Conservation (phyloP, 2,888 invertebrate species). For the Meloe dianella region DNA sequence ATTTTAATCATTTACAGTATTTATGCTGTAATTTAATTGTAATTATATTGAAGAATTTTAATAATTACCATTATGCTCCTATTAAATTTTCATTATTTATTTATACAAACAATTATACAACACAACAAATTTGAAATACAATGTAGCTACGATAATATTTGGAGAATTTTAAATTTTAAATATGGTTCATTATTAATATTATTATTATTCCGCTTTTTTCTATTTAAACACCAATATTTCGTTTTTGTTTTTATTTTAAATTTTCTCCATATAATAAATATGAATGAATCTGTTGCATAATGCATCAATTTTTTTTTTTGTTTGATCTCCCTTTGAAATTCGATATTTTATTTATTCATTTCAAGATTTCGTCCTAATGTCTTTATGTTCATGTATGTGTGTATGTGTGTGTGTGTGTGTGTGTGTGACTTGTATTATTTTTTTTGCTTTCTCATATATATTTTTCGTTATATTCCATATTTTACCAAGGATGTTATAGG, state of each 20-base stretch:
- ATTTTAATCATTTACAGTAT: too few species aligned
- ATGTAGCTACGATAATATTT: too few species aligned
- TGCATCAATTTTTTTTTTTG: background rate
- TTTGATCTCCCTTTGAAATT: background rate
- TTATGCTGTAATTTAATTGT: too few species aligned
- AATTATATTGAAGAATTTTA: too few species aligned
- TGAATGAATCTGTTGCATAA: background rate
- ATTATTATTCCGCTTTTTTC: too few species aligned
- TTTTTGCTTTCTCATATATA: background rate
- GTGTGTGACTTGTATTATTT: background rate
- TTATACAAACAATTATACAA: too few species aligned
- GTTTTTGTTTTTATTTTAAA: background rate
- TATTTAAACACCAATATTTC: too few species aligned
- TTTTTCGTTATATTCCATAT: background rate
- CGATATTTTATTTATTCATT: conserved; percentile 7
- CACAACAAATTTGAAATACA: too few species aligned
- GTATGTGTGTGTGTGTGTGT: background rate
- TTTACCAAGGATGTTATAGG: background rate
- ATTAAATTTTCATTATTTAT: too few species aligned
- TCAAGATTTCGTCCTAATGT: background rate
- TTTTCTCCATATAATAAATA: background rate
- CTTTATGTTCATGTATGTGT: background rate
- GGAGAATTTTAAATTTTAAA: too few species aligned
- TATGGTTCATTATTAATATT: too few species aligned
- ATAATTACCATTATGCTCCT: too few species aligned